Base-by-base conservation (phyloP, 2,113 vertebrate genomes). In the Rhipidura dahli region DNA sequence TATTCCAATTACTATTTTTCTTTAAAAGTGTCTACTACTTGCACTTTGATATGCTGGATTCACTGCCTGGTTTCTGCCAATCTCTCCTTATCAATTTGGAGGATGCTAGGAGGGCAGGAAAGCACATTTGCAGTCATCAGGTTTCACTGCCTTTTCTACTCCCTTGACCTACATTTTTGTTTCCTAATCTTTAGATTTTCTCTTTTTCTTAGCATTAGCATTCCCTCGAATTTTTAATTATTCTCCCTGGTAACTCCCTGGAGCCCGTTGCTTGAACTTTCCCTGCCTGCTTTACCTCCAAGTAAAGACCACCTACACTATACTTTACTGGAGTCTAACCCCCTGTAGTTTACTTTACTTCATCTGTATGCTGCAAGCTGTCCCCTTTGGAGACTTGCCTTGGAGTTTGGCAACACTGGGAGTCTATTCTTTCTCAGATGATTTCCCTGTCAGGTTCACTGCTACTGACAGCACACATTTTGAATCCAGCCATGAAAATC, bases 401-500 rank as follows among this genome's bases (percentile, higher is more conserved):
- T 80, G 50, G 56, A 90, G 64, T 86, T 51, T 83, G 79, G 92
- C 78, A 91, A 53, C 14, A 57, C 0, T 83, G 56, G 64, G 60
- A 86, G 44, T 69, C 59, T 66, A 75, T 86, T 83, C 90, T 75
- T 91, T 80, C 79, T 90, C 75, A 93, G 54, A 65, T 51, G 47
- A 86, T 78, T 93, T 88, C 84, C 60, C 76, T 68, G 64, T 93
- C 90, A 92, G 85, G 82, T 81, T 86, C 84, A 47, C 35, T 94
- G 47, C 87, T 70, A 22, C 75, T 87, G 90, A 82, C 69, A 71
- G 64, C 65, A 42, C 7, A 80, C 7, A 5, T 68, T 97, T 90
- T 80, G 75, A 90, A 95, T 80, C 50, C 87, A 94, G 64, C 94
- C 95, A 96, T 97, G 93, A 86, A 94, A 96, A 94, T 83, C 0